Percentiles rank a stretch among this genome's conserved stretches.
phyloP scores from a whole-genome alignment of 2,797 vertebrate genomes.

The Gallirallus australis region DNA sequence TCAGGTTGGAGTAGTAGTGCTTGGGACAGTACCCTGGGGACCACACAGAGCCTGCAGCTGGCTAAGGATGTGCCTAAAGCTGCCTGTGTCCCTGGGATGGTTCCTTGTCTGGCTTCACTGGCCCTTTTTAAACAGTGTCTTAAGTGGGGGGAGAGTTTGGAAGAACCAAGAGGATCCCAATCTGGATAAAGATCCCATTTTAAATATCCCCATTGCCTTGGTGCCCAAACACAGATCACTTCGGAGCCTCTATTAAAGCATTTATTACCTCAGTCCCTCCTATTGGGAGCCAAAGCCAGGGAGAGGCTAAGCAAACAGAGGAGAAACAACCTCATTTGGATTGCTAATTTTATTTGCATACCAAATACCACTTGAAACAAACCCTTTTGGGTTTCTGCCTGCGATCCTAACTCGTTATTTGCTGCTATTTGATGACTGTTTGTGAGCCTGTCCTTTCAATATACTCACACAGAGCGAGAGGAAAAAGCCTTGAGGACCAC shows the following conservation, averaged over 20 bases:
- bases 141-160: neutral
- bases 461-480: neutral
- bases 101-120: fast-evolving
- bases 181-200: neutral
- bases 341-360: constrained; percentile 52
- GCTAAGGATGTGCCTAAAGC: too few relatives aligned
- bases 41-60: fast-evolving
- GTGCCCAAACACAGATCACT: neutral
- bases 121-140: neutral
- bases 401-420: neutral
- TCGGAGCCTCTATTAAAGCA: neutral
- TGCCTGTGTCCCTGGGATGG: too few relatives aligned
- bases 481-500: neutral
- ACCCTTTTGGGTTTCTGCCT: neutral
- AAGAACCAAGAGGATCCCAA: too few relatives aligned
- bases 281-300: neutral
- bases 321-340: neutral
- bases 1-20: neutral
- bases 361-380: neutral
- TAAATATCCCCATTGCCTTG: neutral
- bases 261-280: neutral
- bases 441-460: neutral
- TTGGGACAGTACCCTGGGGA: neutral
- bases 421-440: neutral
- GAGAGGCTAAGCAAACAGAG: neutral